Percentiles rank a stretch among this genome's conserved stretches.
These are phyloP conservation scores for Aegypius monachus DNA, from an alignment of 2,113 vertebrate species.

Conservation along the genomic window DNA sequence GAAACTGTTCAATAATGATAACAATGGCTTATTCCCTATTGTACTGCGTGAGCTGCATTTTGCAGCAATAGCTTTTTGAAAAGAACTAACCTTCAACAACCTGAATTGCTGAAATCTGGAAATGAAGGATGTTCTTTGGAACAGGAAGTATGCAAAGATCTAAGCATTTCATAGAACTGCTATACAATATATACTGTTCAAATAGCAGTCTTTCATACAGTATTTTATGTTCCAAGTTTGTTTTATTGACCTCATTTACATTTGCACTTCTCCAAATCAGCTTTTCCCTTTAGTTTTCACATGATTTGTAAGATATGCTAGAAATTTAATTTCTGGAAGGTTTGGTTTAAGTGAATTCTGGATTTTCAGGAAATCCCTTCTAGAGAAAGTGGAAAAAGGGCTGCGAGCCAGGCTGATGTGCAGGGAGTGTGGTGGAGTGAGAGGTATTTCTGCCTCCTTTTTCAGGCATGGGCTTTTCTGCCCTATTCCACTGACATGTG, in stretches of 20 bases:
- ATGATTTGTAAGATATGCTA: not conserved
- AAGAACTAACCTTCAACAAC: not conserved
- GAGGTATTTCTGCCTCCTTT: not conserved
- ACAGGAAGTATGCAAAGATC: not conserved
- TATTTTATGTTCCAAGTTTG: not conserved
- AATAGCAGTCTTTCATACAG: not conserved
- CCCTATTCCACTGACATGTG: accelerated
- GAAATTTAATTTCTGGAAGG: not conserved
- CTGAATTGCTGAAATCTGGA: not conserved
- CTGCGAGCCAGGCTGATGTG: not conserved
- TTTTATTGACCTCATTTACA: not conserved
- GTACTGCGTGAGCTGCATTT: not conserved
- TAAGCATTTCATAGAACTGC: not conserved
- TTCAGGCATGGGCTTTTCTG: not conserved
- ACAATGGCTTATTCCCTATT: not conserved
- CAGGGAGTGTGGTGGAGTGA: not conserved
- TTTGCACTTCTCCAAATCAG: not conserved
- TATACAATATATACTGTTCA: not conserved
- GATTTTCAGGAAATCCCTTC: not conserved
- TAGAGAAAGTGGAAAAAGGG: not conserved
- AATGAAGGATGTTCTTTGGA: not conserved
- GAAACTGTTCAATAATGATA: not conserved
- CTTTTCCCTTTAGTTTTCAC: not conserved
- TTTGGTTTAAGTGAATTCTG: not conserved
- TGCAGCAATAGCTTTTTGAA: not conserved